Conservation (phyloP, 2,113 vertebrate genomes). For the Panurus biarmicus region DNA sequence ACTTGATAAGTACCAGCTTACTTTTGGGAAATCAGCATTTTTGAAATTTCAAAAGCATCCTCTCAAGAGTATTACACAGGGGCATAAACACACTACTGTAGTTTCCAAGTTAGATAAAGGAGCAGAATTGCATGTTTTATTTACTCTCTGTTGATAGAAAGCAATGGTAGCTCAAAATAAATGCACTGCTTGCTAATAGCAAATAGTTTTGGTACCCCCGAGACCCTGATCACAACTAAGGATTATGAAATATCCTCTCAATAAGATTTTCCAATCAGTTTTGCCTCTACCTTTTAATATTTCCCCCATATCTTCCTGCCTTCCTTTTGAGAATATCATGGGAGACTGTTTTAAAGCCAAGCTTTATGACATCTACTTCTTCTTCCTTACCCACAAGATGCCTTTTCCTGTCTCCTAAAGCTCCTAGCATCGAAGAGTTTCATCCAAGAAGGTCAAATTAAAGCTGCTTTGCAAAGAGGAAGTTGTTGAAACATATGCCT, state of each 20-base stretch:
- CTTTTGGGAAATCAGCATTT: neutral
- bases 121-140: neutral
- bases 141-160: neutral
- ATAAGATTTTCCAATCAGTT: neutral
- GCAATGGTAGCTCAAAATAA: neutral
- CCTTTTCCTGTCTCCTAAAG: neutral
- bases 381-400: neutral
- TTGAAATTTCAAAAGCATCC: neutral
- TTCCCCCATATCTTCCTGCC: neutral
- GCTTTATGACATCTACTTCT: neutral
- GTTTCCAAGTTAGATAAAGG: neutral
- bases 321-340: neutral
- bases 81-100: neutral
- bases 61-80: neutral
- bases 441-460: constrained; percentile 1
- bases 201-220: neutral
- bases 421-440: neutral
- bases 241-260: neutral
- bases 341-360: neutral
- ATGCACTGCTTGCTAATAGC: neutral
- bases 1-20: neutral
- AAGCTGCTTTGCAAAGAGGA: neutral
- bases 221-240: neutral
- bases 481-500: neutral
- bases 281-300: neutral